Evolutionary conservation across 2,113 vertebrate genomes (phyloP), one percentile per base, ranked within the genome.

Genomic region (Fregetta grallaria): DNA sequence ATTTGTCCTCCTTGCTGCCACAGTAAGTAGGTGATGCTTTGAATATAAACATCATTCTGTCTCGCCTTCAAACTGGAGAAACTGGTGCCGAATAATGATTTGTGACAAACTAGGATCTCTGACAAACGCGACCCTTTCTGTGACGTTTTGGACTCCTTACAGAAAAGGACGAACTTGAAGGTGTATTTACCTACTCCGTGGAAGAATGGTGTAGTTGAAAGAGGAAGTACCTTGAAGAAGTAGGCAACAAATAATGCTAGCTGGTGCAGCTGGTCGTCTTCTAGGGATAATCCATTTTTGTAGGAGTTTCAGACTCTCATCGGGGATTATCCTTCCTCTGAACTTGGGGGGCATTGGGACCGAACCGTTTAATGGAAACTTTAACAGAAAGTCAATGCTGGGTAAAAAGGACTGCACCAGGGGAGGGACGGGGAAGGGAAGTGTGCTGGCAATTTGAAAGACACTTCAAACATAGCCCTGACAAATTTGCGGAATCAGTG

Each of bases 401-500:
- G 20, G 27, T 81, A 15, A 27, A 79, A 55, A 58, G 42, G 27
- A 71, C 47, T 23, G 45, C 12, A 27, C 47, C 6, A 30, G 16
- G 47, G 30, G 49, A 49, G 36, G 12, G 23, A 42, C 1, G 10
- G 18, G 29, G 29, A 66, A 32, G 26, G 20, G 34, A 55, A 4
- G 16, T 2, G 11, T n/a, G 34, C 36, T 5, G 1, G 53, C 36
- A 72, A 0, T 38, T 34, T 55, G 36, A 56, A 77, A 56, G 52
- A 14, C 0, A 1, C 13, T 56, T 74, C 50, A 53, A 18, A 40
- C 11, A 4, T 19, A 5, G 2, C 15, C 19, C 4, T 74, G 34
- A 22, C 27, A 52, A 4, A 50, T 38, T 4, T n/a, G 50, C 34
- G 61, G 45, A 81, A 30, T 19, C 23, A 27, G 5, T 49, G 30